Conservation (phyloP, 2,113 vertebrate genomes). For the Platichthys stellatus region DNA sequence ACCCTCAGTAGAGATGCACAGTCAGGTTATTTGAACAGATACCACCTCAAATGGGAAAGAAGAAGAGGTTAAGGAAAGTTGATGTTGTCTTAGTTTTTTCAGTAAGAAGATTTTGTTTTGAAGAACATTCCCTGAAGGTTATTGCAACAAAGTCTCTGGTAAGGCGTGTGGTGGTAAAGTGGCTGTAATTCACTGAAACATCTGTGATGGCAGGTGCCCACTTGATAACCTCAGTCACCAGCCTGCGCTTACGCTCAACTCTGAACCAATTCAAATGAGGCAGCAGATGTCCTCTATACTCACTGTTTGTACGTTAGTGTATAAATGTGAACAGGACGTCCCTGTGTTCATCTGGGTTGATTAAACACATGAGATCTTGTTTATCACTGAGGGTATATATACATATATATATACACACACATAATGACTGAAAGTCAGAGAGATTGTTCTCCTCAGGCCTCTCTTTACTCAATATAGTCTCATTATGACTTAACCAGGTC, state of each 20-base stretch:
- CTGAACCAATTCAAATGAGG: slow-evolving; percentile 7
- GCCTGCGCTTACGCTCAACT: slow-evolving; percentile 20
- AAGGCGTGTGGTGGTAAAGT: slow-evolving; percentile 24
- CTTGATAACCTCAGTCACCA: slow-evolving; percentile 35
- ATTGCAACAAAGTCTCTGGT: slow-evolving; percentile 6
- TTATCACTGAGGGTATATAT: neutral
- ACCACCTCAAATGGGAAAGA: too few relatives aligned
- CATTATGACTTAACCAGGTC: slow-evolving; percentile 4
- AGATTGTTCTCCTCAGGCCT: neutral
- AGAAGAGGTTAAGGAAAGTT: too few relatives aligned
- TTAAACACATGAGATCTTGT: neutral
- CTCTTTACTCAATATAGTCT: slow-evolving; percentile 4
- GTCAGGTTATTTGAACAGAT: too few relatives aligned
- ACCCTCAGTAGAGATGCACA: too few relatives aligned
- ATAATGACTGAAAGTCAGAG: neutral
- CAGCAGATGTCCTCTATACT: slow-evolving; percentile 31
- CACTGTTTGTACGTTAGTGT: slow-evolving; percentile 14
- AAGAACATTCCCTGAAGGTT: slow-evolving; percentile 33
- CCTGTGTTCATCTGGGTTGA: slow-evolving; percentile 4
- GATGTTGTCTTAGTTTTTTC: too few relatives aligned
- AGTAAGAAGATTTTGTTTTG: too few relatives aligned
- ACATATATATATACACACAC: neutral
- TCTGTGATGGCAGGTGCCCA: slow-evolving; percentile 54
- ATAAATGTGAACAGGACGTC: slow-evolving; percentile 2
- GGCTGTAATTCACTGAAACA: slow-evolving; percentile 49